Evolutionary conservation across 2,888 invertebrate species (phyloP), one percentile per base, ranked within the genome.

Genomic region (Drosophila quinaria): DNA sequence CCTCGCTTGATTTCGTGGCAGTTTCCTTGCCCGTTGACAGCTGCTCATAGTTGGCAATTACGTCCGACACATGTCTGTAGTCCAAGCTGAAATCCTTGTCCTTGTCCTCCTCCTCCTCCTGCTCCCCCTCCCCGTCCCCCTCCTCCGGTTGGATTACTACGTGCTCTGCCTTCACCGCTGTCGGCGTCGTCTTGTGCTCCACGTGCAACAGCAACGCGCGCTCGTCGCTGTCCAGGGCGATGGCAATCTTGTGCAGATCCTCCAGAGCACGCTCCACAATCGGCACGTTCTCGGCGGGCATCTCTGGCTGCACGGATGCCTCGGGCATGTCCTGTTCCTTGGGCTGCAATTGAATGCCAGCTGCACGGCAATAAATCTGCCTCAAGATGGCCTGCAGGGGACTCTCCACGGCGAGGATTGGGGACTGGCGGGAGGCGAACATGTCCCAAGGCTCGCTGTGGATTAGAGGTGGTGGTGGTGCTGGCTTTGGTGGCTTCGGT

Each of bases 181-280:
- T 78, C 44, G 89, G 89, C 56, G 75, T 70, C 4, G 67, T 79
- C 58, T 63, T 79, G 47, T 81, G 77, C 62, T 75, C 75, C 39
- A 87, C 63, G 19, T 77, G 76, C 56, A 78, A 15, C 42, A 71
- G 13, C 31, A 67, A 54, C 25, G 64, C 47, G 8, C 46, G 70
- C 10, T 68, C 71, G 2, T 81, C 70, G 37, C 60, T 60, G 46
- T 79, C 76, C 70, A 87, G 51, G 0, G 86, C 81, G 8, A 67
- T 63, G 25, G 91, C 83, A 54, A 91, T 81, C 65, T 80, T 79
- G 67, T 88, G 90, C 68, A 92, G 83, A 71, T 92, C 92, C 44
- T 84, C 72, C 25, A 92, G 78, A 1, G 91, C 92, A 22, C 89
- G 87, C 73, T 92, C 92, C 64, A 92, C 91, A 33, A 91, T 89